Evolutionary conservation across 2,113 vertebrate genomes (phyloP).

Genomic region (Neomonachus schauinslandi): DNA sequence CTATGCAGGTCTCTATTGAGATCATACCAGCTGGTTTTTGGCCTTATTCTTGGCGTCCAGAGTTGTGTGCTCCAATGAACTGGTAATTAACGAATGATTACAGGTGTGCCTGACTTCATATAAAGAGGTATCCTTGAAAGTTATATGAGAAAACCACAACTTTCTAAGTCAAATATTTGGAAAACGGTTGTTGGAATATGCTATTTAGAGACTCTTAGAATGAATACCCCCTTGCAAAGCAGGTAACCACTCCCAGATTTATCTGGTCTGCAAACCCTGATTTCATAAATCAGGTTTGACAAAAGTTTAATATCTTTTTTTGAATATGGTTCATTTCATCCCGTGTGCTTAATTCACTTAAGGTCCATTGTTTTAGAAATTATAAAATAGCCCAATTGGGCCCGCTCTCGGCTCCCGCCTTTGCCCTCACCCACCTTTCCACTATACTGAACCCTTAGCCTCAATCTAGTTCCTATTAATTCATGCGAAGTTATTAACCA

Average conservation of each 20-base stretch:
- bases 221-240: background rate
- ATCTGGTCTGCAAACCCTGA: background rate
- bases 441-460: background rate
- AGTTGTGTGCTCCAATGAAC: background rate
- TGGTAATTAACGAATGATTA: background rate
- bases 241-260: background rate
- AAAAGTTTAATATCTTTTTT: background rate
- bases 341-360: conserved; percentile 13
- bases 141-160: background rate
- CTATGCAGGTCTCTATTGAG: background rate
- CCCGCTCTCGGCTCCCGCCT: background rate
- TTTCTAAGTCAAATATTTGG: conserved; percentile 45
- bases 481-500: background rate
- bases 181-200: background rate
- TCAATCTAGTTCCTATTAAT: conserved; percentile 46
- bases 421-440: background rate
- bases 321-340: background rate
- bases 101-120: background rate
- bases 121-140: background rate
- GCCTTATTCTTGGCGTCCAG: background rate
- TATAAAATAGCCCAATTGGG: background rate
- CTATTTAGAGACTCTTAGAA: conserved; percentile 6
- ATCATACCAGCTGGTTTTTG: background rate
- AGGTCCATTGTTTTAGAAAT: background rate
- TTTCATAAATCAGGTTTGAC: conserved; percentile 26